phyloP scores from a whole-genome alignment of 1,140 invertebrate genomes.

The Polypedilum pembai region DNA sequence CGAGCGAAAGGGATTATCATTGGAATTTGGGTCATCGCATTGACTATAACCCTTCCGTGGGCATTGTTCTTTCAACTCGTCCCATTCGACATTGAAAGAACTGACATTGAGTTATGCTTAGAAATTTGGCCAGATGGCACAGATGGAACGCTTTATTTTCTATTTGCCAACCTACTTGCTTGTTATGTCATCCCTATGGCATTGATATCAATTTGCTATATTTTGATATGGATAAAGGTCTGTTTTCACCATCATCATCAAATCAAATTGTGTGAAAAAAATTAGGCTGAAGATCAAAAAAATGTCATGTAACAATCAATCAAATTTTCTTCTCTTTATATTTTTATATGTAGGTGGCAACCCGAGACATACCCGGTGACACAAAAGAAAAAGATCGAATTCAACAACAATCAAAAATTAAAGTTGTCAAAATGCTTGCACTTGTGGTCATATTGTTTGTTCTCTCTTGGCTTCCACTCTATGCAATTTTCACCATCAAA shows the following conservation, averaged over 20 bases:
- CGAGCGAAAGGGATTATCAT: conserved; percentile 77
- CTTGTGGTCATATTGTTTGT: conserved; percentile 92
- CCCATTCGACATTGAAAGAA: conserved; percentile 60
- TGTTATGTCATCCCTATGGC: conserved; percentile 91
- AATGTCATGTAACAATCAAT: background rate
- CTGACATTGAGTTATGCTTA: conserved; percentile 64
- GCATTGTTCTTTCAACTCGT: conserved; percentile 80
- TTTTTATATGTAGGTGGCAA: background rate
- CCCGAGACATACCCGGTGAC: conserved; percentile 68
- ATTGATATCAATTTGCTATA: conserved; percentile 85
- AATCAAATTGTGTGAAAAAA: background rate
- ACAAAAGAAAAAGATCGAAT: conserved; percentile 86
- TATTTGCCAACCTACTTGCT: conserved; percentile 79
- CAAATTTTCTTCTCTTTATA: background rate
- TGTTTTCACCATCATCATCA: conserved; percentile 56
- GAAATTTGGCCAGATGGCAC: conserved; percentile 77
- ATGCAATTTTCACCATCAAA: conserved; percentile 79
- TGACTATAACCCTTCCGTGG: conserved; percentile 80
- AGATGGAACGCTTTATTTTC: conserved; percentile 75
- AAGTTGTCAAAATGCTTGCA: conserved; percentile 94
- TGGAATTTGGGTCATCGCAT: conserved; percentile 84
- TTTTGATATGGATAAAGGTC: conserved; percentile 87
- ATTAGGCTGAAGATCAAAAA: background rate
- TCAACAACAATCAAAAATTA: conserved; percentile 87
- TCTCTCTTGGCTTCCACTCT: conserved; percentile 89